phyloP scores from a whole-genome alignment of 2,888 invertebrate species.

The Cheilosia vulpina region DNA sequence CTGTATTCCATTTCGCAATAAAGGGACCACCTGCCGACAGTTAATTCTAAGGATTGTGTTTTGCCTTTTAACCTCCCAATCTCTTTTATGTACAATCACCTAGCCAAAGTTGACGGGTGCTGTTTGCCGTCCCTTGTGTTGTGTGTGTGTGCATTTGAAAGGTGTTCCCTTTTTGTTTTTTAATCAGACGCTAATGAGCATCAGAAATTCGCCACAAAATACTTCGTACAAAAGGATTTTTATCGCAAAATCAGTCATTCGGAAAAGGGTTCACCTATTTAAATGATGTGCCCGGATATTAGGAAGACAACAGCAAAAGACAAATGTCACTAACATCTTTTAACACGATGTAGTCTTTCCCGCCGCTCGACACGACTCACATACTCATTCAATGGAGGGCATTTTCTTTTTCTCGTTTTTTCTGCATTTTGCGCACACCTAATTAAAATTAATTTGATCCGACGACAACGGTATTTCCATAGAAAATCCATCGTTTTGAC shows the following conservation, averaged over 20 bases:
- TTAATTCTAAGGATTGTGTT: too few species aligned
- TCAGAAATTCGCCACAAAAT: constrained; percentile 37
- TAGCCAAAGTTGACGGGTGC: too few species aligned
- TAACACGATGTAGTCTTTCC: constrained; percentile 1
- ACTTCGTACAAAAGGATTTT: constrained; percentile 29
- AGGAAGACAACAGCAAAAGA: neutral
- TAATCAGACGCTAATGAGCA: constrained; percentile 61
- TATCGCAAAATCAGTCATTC: constrained; percentile 36
- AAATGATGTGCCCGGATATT: constrained; percentile 11
- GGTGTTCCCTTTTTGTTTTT: constrained; percentile 41
- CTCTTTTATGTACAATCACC: too few species aligned
- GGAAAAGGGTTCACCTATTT: constrained; percentile 58
- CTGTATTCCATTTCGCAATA: too few species aligned
- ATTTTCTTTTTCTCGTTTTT: neutral
- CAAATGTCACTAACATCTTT: constrained; percentile 33
- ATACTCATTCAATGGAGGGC: constrained; percentile 12
- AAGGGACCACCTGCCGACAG: too few species aligned
- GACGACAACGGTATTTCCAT: neutral
- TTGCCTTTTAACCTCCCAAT: too few species aligned
- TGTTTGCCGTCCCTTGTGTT: neutral
- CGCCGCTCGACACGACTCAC: neutral
- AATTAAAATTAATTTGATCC: constrained; percentile 47
- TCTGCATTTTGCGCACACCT: constrained; percentile 14
- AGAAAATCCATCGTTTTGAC: neutral
- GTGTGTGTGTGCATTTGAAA: neutral